Evolutionary conservation across 2,113 vertebrate species (phyloP).

Genomic region (Crotophaga sulcirostris): DNA sequence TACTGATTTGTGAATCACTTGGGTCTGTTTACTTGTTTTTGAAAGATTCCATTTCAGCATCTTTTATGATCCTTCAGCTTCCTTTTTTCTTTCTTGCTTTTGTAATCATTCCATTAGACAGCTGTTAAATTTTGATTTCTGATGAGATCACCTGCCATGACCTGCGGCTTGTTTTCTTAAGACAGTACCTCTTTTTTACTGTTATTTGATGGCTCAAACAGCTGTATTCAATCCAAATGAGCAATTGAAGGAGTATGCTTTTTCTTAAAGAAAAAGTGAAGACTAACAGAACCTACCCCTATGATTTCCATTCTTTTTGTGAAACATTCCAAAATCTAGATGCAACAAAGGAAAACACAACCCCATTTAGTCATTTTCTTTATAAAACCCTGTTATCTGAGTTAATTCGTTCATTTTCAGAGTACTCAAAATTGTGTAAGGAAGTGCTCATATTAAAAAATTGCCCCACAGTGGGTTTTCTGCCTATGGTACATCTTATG

Average conservation of each 20-base stretch:
- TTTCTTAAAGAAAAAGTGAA: neutral
- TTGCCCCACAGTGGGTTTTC: neutral
- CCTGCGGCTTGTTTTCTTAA: neutral
- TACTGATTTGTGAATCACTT: neutral
- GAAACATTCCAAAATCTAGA: neutral
- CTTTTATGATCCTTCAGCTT: neutral
- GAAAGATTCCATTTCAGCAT: neutral
- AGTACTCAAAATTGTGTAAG: neutral
- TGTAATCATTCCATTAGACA: neutral
- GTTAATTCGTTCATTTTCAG: neutral
- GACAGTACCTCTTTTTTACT: neutral
- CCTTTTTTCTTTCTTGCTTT: rapidly evolving
- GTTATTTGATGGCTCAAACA: neutral
- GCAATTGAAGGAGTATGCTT: neutral
- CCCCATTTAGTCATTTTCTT: neutral
- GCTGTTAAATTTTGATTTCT: neutral
- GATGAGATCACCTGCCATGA: neutral
- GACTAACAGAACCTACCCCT: neutral
- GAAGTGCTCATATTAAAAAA: neutral
- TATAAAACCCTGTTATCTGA: neutral
- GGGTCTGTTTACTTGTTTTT: neutral
- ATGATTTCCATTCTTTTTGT: neutral
- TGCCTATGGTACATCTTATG: neutral
- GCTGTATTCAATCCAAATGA: neutral
- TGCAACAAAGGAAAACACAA: neutral